Evolutionary conservation across 2,797 vertebrate genomes (phyloP).

Genomic region (Ptychadena robeensis): DNA sequence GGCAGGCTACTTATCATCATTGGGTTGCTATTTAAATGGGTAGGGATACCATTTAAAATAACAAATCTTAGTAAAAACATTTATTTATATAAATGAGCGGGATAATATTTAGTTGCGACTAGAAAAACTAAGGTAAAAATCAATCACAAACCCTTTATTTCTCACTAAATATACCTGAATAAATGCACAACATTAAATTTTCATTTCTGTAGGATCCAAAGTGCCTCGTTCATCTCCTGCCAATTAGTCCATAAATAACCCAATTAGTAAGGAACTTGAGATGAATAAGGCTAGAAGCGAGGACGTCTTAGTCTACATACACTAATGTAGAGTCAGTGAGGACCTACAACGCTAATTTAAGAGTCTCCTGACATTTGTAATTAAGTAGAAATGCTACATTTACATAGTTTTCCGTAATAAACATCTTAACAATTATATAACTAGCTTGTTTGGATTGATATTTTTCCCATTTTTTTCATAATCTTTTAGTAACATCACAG

Average conservation of each 20-base stretch:
- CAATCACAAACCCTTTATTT: not conserved
- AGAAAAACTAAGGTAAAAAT: too few species aligned
- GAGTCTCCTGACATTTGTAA: conserved; percentile 79
- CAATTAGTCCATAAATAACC: conserved; percentile 90
- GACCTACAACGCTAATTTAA: conserved; percentile 74
- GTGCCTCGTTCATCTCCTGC: conserved; percentile 82
- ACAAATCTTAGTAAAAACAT: too few species aligned
- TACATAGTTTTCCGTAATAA: conserved; percentile 86
- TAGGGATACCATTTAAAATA: too few species aligned
- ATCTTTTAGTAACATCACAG: not conserved
- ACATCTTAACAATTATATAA: conserved; percentile 82
- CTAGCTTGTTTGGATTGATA: conserved; percentile 58
- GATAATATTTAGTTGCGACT: too few species aligned
- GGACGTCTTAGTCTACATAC: conserved; percentile 69
- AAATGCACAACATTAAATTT: not conserved
- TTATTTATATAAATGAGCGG: too few species aligned
- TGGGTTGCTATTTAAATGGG: too few species aligned
- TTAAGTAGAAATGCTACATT: conserved; percentile 77
- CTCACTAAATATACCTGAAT: not conserved
- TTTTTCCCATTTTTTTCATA: not conserved
- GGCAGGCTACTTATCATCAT: too few species aligned
- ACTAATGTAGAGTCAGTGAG: conserved; percentile 67
- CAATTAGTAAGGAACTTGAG: conserved; percentile 84
- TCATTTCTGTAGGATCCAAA: conserved; percentile 43
- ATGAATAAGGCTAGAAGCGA: conserved; percentile 81